Evolutionary conservation across 2,113 vertebrate species (phyloP).

Genomic region (Plecturocebus donacophilus): DNA sequence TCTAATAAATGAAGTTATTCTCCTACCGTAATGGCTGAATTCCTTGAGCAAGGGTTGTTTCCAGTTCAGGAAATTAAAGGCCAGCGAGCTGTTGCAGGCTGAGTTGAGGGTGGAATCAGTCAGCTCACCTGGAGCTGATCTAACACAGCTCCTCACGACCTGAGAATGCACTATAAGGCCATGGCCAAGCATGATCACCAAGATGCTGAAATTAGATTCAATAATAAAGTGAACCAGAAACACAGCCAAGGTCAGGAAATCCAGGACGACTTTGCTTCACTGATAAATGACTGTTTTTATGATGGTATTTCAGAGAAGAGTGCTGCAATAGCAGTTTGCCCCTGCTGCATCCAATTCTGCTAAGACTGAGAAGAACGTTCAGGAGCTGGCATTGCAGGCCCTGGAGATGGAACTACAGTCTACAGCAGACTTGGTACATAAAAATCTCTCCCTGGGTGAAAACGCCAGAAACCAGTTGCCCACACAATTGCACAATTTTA

Average conservation of each 20-base stretch:
- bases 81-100: neutral
- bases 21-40: neutral
- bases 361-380: constrained; percentile 62
- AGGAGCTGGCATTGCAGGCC: constrained; percentile 77
- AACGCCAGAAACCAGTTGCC: neutral
- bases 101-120: constrained; percentile 14
- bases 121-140: neutral
- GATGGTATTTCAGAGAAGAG: constrained; percentile 65
- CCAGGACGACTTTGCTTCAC: neutral
- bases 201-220: constrained; percentile 85
- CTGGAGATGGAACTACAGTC: constrained; percentile 76
- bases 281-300: neutral
- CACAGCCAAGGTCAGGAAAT: neutral
- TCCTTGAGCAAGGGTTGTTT: neutral
- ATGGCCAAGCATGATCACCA: constrained; percentile 82
- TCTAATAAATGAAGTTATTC: neutral
- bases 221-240: constrained; percentile 77
- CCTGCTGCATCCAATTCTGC: constrained; percentile 66
- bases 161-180: constrained; percentile 82
- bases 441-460: neutral
- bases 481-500: neutral
- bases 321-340: constrained; percentile 57
- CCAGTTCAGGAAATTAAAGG: neutral
- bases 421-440: constrained; percentile 67
- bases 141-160: constrained; percentile 35